These are phyloP conservation scores for Cyclina sinensis DNA, from an alignment of 1,140 invertebrate genomes.

Conservation along the genomic window DNA sequence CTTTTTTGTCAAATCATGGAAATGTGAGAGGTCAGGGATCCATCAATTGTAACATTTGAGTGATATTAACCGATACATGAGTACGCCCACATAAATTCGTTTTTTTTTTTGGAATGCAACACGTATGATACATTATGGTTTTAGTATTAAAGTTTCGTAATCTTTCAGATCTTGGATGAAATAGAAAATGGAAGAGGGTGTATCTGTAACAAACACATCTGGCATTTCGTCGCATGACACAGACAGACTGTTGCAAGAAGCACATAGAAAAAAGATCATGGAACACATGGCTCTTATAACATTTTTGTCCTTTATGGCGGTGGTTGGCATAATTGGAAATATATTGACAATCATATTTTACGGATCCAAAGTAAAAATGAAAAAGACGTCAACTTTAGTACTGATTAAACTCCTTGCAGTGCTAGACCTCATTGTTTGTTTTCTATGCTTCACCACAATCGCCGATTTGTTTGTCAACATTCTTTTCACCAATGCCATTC, in stretches of 20 bases:
- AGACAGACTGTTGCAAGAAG: not conserved
- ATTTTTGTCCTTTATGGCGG: not conserved
- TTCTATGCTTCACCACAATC: not conserved
- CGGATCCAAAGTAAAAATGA: constrained; percentile 5
- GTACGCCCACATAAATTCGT: no score
- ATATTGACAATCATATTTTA: constrained; percentile 48
- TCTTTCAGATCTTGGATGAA: not conserved
- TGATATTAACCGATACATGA: no score
- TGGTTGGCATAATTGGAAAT: constrained; percentile 34
- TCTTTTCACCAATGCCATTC: not conserved
- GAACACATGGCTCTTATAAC: constrained; percentile 14
- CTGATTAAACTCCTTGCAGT: constrained; percentile 7
- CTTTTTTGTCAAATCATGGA: no score
- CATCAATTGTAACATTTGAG: no score
- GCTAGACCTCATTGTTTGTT: constrained; percentile 14
- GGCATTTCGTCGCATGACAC: not conserved
- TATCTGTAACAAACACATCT: not conserved
- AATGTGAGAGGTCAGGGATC: no score
- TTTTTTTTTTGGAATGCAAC: no score
- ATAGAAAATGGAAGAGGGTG: not conserved
- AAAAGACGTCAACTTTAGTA: not conserved
- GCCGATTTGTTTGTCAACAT: constrained; percentile 27
- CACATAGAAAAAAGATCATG: not conserved
- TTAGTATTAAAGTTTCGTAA: no score
- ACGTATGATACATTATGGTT: no score